phyloP scores from a whole-genome alignment of 2,113 vertebrate species.

The Cyrtonyx montezumae region DNA sequence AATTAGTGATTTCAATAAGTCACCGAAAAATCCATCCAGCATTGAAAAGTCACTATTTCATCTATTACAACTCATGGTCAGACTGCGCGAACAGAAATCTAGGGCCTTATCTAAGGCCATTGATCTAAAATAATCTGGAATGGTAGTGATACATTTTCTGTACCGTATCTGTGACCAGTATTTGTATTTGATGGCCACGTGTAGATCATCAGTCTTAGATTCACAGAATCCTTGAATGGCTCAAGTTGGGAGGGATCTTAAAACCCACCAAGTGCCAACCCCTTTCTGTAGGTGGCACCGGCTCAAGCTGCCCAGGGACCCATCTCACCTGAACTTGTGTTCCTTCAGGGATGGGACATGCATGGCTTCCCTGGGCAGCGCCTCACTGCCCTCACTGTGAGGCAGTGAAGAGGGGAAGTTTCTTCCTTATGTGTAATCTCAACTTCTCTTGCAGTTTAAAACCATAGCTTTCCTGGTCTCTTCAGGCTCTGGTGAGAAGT shows the following conservation, averaged over 20 bases:
- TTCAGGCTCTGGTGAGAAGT: background rate
- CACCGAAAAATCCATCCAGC: conserved; percentile 27
- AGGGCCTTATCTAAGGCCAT: background rate
- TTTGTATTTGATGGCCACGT: background rate
- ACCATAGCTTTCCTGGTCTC: background rate
- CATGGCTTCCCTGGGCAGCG: background rate
- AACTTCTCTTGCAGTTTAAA: background rate
- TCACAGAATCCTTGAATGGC: background rate
- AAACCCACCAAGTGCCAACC: background rate
- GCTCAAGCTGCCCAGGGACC: background rate
- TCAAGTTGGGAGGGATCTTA: background rate
- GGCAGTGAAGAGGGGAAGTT: background rate
- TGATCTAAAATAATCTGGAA: background rate
- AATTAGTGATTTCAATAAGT: conserved; percentile 37
- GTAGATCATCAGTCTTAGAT: background rate
- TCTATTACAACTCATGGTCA: background rate
- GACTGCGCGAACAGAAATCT: background rate
- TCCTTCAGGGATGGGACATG: background rate
- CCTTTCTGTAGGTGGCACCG: background rate
- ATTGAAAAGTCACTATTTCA: background rate
- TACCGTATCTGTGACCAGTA: background rate
- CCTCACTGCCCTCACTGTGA: background rate
- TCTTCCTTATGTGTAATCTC: background rate
- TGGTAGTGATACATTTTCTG: rapidly evolving
- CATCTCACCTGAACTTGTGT: background rate